Evolutionary conservation across 2,113 vertebrate genomes (phyloP), one percentile per base, ranked within the genome.

Genomic region (Manacus vitellinus): DNA sequence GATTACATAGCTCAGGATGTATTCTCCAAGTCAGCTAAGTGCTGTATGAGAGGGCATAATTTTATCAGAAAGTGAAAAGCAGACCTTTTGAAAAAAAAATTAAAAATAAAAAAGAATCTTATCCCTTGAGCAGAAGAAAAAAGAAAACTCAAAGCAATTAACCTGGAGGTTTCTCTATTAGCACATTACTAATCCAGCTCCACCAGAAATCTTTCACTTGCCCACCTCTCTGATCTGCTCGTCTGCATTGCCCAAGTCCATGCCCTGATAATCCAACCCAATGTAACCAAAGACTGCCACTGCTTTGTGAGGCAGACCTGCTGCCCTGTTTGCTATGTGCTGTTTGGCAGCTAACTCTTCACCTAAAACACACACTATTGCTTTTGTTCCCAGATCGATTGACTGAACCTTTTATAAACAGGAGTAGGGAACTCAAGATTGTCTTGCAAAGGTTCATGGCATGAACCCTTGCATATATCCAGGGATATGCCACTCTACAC

Each of bases 361-460:
- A 84, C 91, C 91, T 91, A 86, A 95, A 91, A 96, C 93, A 93
- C 81, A 88, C 87, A 35, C 87, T 95, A 93, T 80, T 92, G 94
- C 92, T 96, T 96, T 82, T 79, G 89, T 70, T 96, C 89, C 93
- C 16, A 4, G 84, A 96, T 94, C 89, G 74, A 93, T 93, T 93
- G 94, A 96, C 89, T 93, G 89, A 96, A 96, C 85, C 94, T 96
- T 96, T 95, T 94, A 93, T 94, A 96, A 97, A 95, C 94, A 96
- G 90, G 63, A 94, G 62, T 39, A 88, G 59, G 67, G 78, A 95
- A 92, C 81, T 96, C 12, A 8, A 83, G 87, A 93, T 83, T 94
- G 93, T 66, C 94, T 96, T 77, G 92, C 93, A 93, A 94, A 95
- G 89, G 94, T 94, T 95, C 82, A 59, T 66, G 84, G 92, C 82